Conservation (phyloP, 2,113 vertebrate genomes). For the Oceanodroma tethys region DNA sequence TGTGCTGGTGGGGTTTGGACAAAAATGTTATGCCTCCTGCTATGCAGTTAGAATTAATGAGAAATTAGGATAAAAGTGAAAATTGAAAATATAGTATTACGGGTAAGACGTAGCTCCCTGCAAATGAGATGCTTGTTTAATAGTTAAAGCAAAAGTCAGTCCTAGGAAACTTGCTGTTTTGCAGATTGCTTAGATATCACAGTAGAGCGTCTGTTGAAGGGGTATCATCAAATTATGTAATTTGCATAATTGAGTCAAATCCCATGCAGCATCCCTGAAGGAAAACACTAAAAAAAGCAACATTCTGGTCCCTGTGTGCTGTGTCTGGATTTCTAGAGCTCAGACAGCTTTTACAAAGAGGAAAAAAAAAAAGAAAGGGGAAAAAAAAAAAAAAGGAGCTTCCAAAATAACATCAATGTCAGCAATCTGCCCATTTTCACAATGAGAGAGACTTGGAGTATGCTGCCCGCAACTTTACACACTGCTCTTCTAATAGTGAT, state of each 20-base stretch:
- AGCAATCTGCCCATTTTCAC: neutral
- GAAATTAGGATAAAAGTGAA: neutral
- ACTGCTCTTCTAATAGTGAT: neutral
- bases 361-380: rapidly evolving
- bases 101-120: neutral
- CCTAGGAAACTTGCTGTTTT: conserved; percentile 31
- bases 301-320: conserved; percentile 26
- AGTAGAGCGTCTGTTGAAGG: conserved; percentile 44
- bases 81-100: neutral
- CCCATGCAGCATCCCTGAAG: conserved; percentile 41
- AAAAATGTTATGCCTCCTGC: neutral
- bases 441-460: neutral
- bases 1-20: neutral
- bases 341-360: neutral
- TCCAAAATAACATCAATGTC: neutral
- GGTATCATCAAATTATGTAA: conserved; percentile 42
- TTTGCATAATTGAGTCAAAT: conserved; percentile 65
- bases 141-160: conserved; percentile 6
- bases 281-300: conserved; percentile 42
- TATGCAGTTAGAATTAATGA: neutral
- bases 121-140: conserved; percentile 17
- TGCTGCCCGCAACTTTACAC: rapidly evolving
- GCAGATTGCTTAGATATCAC: conserved; percentile 25
- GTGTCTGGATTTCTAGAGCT: conserved; percentile 38
- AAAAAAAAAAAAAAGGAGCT: neutral